phyloP scores from a whole-genome alignment of 2,113 vertebrate genomes.

The Pungitius pungitius region DNA sequence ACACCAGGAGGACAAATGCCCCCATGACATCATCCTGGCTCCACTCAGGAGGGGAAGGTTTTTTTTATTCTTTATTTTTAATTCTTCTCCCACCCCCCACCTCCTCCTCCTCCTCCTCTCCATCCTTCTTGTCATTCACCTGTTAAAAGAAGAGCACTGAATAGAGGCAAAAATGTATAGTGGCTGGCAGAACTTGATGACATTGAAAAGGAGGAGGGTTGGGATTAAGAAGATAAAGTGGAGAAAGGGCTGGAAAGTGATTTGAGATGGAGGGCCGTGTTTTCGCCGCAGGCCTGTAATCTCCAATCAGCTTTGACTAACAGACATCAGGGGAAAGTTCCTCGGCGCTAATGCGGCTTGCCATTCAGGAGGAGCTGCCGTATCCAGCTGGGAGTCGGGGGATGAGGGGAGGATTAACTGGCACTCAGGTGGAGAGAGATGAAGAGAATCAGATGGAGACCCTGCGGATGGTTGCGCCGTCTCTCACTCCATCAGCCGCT shows the following conservation, averaged over 20 bases:
- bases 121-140: constrained; percentile 61
- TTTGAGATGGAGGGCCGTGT: constrained; percentile 67
- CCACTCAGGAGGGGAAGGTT: constrained; percentile 54
- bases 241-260: constrained; percentile 57
- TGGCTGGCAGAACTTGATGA: constrained; percentile 61
- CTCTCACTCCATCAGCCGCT: constrained; percentile 42
- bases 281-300: constrained; percentile 71
- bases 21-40: constrained; percentile 79
- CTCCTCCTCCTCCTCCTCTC: constrained; percentile 29
- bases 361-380: constrained; percentile 64
- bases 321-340: constrained; percentile 72
- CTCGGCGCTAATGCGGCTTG: constrained; percentile 69
- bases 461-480: constrained; percentile 62
- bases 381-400: constrained; percentile 74
- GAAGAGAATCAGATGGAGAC: constrained; percentile 70
- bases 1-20: constrained; percentile 80
- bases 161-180: constrained; percentile 40
- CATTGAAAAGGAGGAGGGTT: constrained; percentile 60
- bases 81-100: too few species aligned
- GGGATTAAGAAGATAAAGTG: constrained; percentile 62
- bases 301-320: constrained; percentile 80
- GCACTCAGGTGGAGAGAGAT: constrained; percentile 77
- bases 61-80: not conserved
- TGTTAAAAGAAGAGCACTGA: constrained; percentile 36
- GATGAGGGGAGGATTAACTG: constrained; percentile 77